Conservation (phyloP, 2,888 invertebrate species). For the Folsomia candida region DNA sequence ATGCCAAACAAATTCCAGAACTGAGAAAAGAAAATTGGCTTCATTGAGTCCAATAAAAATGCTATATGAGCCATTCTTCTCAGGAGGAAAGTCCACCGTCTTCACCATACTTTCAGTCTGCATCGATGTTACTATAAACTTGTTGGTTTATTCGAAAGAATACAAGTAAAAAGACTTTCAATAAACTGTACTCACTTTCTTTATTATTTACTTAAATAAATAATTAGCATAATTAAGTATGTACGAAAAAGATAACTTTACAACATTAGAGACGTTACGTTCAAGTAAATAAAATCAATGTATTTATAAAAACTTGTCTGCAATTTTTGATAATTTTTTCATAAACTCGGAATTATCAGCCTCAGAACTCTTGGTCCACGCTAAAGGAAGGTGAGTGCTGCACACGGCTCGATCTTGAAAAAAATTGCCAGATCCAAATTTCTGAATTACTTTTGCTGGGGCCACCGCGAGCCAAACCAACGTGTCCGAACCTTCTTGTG, state of each 20-base stretch:
- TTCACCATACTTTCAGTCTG: not conserved
- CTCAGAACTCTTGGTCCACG: conserved; percentile 54
- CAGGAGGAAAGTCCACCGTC: not conserved
- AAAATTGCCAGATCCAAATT: conserved; percentile 54
- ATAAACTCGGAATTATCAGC: conserved; percentile 54
- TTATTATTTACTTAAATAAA: too few relatives aligned
- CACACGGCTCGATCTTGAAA: conserved; percentile 56
- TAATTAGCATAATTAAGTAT: not conserved
- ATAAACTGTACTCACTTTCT: too few relatives aligned
- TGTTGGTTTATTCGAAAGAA: not conserved
- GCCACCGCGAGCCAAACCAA: conserved; percentile 56
- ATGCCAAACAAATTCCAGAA: not conserved
- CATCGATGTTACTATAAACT: not conserved
- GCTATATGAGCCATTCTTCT: not conserved
- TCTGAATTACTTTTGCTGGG: conserved; percentile 49
- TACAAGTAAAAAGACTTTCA: not conserved
- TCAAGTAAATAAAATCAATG: too few relatives aligned
- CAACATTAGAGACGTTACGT: not conserved
- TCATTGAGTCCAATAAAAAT: not conserved
- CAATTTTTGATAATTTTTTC: conserved; percentile 52
- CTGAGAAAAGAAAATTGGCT: not conserved
- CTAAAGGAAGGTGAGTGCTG: conserved; percentile 56
- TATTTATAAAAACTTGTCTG: not conserved
- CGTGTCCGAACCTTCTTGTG: conserved; percentile 57
- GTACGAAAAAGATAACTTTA: not conserved